Evolutionary conservation across 2,113 vertebrate species (phyloP).

Genomic region (Oriolus oriolus): DNA sequence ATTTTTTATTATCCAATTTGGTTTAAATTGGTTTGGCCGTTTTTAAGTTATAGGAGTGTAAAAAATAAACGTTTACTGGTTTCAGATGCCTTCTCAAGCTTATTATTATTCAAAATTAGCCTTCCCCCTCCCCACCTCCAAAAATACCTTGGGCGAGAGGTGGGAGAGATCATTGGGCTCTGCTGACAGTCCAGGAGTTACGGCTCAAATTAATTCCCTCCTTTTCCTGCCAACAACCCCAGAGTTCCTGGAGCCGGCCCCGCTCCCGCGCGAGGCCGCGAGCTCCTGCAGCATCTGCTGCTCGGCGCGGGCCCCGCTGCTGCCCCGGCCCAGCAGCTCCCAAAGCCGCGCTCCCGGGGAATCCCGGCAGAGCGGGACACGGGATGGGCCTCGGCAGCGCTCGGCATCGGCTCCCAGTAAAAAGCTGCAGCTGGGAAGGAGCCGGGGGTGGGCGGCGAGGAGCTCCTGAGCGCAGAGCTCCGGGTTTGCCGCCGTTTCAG

Average conservation of each 20-base stretch:
- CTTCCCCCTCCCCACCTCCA: neutral
- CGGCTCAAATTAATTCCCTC: neutral
- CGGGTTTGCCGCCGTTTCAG: neutral
- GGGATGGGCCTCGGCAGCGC: neutral
- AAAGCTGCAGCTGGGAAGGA: neutral
- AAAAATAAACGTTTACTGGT: conserved; percentile 64
- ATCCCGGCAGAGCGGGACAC: neutral
- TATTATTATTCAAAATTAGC: conserved; percentile 53
- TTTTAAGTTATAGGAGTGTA: conserved; percentile 67
- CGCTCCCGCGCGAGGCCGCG: neutral
- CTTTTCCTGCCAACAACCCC: neutral
- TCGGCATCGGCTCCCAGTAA: neutral
- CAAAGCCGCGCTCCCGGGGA: too few relatives aligned
- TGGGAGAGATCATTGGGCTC: neutral
- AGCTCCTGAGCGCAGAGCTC: neutral
- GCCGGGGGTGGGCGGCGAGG: neutral
- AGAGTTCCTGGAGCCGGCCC: neutral
- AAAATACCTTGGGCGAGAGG: neutral
- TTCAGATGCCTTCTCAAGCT: conserved; percentile 55
- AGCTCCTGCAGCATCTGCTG: neutral
- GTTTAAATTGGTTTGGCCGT: conserved; percentile 64
- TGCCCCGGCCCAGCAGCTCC: too few relatives aligned
- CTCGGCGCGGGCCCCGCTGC: too few relatives aligned
- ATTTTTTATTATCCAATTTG: conserved; percentile 69
- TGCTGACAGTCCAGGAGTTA: neutral